Evolutionary conservation across 2,797 vertebrate genomes (phyloP).

Genomic region (Protonibea diacanthus): DNA sequence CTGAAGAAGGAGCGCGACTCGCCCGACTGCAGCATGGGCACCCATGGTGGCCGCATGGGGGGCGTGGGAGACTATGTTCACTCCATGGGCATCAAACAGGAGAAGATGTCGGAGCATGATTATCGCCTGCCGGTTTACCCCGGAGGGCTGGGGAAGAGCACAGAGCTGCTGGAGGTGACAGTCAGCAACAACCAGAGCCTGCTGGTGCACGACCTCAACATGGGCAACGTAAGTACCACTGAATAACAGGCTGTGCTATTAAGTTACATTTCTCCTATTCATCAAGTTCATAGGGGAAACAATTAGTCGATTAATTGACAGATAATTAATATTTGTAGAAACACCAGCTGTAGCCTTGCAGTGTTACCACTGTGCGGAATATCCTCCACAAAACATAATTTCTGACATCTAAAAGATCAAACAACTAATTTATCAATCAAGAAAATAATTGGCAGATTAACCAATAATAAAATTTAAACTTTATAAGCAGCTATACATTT

Average conservation of each 20-base stretch:
- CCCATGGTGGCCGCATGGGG: conserved; percentile 60
- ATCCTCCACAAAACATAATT: not conserved
- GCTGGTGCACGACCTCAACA: conserved; percentile 92
- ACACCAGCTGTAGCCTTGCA: too few species aligned
- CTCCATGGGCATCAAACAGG: conserved; percentile 94
- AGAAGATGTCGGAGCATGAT: conserved; percentile 93
- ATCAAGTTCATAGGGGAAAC: not conserved
- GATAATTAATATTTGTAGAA: not conserved
- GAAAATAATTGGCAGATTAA: not conserved
- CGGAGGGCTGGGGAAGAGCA: conserved; percentile 72
- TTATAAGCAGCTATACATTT: too few species aligned
- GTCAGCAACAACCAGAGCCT: conserved; percentile 86
- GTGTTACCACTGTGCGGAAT: too few species aligned
- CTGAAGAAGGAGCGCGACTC: conserved; percentile 97
- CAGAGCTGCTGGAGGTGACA: conserved; percentile 84
- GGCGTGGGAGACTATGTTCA: conserved; percentile 82
- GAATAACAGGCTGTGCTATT: not conserved
- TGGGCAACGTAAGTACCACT: conserved; percentile 77
- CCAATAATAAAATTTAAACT: not conserved
- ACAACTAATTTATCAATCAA: not conserved
- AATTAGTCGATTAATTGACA: too few species aligned
- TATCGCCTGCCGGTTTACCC: conserved; percentile 86
- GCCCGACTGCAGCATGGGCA: conserved; percentile 80
- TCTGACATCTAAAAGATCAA: not conserved
- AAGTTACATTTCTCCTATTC: not conserved